phyloP scores from a whole-genome alignment of 2,797 vertebrate genomes.

The Etheostoma nigrum region DNA sequence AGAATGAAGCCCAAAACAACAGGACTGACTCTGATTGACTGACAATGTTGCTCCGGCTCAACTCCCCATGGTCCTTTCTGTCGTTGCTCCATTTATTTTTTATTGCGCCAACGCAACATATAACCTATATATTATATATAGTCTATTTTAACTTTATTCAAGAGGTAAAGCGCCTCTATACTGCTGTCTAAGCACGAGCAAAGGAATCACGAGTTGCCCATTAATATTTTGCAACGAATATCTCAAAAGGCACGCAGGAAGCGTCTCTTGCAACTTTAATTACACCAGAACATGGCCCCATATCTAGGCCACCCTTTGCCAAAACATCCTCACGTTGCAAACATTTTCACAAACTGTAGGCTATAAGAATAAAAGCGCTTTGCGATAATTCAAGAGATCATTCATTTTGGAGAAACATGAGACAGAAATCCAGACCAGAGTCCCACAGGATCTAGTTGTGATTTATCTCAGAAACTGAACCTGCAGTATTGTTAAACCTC shows the following conservation, averaged over 20 bases:
- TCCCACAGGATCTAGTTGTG: slow-evolving; percentile 62
- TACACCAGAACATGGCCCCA: slow-evolving; percentile 67
- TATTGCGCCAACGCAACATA: neutral
- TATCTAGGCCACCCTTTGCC: slow-evolving; percentile 71
- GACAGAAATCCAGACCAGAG: slow-evolving; percentile 60
- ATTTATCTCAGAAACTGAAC: slow-evolving; percentile 66
- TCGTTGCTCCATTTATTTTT: slow-evolving; percentile 31
- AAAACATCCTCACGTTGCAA: slow-evolving; percentile 52
- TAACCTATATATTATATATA: neutral
- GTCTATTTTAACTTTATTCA: slow-evolving; percentile 55
- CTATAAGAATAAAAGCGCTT: slow-evolving; percentile 26
- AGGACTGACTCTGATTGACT: slow-evolving; percentile 42
- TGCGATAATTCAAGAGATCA: slow-evolving; percentile 68
- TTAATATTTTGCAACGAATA: slow-evolving; percentile 70
- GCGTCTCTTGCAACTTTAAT: slow-evolving; percentile 81
- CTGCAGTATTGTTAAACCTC: slow-evolving; percentile 57
- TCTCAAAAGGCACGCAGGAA: slow-evolving; percentile 69
- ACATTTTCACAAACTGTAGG: slow-evolving; percentile 38
- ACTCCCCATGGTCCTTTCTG: slow-evolving; percentile 47
- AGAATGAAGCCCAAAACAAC: slow-evolving; percentile 56
- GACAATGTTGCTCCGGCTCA: slow-evolving; percentile 63
- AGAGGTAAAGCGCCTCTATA: slow-evolving; percentile 15
- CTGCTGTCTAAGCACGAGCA: slow-evolving; percentile 25
- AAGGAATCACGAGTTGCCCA: slow-evolving; percentile 56
- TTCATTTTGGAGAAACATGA: slow-evolving; percentile 70